Base-by-base conservation (phyloP, 1,140 invertebrate genomes). In the Panagrolaimus sp. region DNA sequence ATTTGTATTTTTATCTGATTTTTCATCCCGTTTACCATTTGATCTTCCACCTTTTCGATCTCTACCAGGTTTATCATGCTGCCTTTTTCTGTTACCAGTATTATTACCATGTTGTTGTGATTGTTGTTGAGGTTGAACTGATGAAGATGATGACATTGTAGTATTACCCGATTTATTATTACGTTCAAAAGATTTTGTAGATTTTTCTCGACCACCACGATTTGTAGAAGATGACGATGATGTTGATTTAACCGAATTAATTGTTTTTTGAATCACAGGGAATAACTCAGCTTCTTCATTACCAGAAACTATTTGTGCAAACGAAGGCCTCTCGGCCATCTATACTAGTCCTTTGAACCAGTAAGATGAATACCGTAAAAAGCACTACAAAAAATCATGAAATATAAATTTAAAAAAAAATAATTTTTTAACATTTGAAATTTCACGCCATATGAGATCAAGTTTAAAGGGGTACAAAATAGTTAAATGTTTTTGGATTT, bases 241-340 rank as follows among this genome's bases (percentile, higher is more conserved):
- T n/a, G n/a, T n/a, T n/a, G n/a, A 38, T 38, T 38, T 38, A 38
- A 38, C 32, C 14, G 21, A 26, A 58, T 58, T 58, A 21, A 58
- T 28, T 28, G 52, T 17, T 21, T 21, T 26, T 28, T 58, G 52
- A 26, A 58, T 58, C 52, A 58, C 52, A 58, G 52, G 52, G 52
- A 58, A 58, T 17, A 28, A 21, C 21, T 58, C 52, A 21, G 52
- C 21, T 26, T 58, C 28, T 28, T 58, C 52, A 58, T 58, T 58
- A 58, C 52, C 52, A 58, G 52, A 58, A 8, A 58, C 52, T 12
- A 58, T 58, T 28, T 58, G 52, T 26, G 52, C 52, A 58, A 58
- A 58, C 52, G 52, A 58, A 58, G 17, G 52, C 52, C 52, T 58
- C 52, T 58, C 52, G 52, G 52, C 52, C 52, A 58, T 58, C 52